A percentile compares a stretch with the other conserved stretches of the same genome.
Evolutionary conservation across 1,140 invertebrate genomes (phyloP).

Genomic region (Ceratitis capitata): DNA sequence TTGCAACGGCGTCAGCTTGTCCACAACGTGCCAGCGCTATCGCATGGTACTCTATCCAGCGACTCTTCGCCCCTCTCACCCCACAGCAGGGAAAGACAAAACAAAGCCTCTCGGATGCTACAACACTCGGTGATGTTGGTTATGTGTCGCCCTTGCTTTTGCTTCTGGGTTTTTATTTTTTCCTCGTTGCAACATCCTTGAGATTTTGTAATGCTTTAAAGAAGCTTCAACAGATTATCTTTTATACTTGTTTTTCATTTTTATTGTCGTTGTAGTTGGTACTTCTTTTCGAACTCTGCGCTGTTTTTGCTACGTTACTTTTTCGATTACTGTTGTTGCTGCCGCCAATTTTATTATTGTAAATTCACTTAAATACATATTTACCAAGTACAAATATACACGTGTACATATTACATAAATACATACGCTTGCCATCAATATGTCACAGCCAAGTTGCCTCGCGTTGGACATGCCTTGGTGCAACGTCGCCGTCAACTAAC

Average conservation of each 20-base stretch:
- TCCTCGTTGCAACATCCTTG: not conserved
- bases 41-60: not conserved
- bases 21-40: not conserved
- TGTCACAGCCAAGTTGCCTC: not conserved
- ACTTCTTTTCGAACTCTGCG: not conserved
- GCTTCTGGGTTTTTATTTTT: not conserved
- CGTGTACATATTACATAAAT: not conserved
- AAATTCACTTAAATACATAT: not conserved
- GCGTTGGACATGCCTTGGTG: not conserved
- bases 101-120: not conserved
- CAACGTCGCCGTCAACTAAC: not conserved
- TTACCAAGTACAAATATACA: not conserved
- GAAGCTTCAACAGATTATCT: slow-evolving; percentile 8
- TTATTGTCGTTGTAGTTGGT: not conserved
- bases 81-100: not conserved
- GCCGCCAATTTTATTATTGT: slow-evolving; percentile 19
- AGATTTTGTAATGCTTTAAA: slow-evolving; percentile 21
- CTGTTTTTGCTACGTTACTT: not conserved
- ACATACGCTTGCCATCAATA: no score
- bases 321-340: not conserved
- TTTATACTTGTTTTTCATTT: not conserved
- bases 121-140: not conserved
- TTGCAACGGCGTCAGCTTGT: slow-evolving; percentile 3
- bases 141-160: no score
- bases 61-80: not conserved